phyloP scores from a whole-genome alignment of 2,797 vertebrate species.

The Acipenser ruthenus region DNA sequence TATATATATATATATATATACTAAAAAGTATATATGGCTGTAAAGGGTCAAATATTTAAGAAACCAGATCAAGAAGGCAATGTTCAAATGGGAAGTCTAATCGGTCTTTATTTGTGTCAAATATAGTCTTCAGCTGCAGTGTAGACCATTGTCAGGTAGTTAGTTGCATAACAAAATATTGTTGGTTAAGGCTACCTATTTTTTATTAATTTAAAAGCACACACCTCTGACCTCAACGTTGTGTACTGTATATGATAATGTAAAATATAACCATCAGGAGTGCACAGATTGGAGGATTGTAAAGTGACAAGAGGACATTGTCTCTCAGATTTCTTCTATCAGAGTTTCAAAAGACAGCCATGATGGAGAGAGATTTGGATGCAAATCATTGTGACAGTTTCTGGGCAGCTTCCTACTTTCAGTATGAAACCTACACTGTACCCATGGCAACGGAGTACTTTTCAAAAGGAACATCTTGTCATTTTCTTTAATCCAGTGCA shows the following conservation, averaged over 20 bases:
- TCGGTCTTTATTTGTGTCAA: too few species aligned
- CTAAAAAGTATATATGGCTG: background rate
- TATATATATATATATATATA: constrained; percentile 1
- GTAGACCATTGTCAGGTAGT: too few species aligned
- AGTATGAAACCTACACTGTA: constrained; percentile 79
- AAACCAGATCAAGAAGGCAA: too few species aligned
- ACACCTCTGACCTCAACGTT: too few species aligned
- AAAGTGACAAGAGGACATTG: constrained; percentile 38
- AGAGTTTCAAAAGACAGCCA: constrained; percentile 45
- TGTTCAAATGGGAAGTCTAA: too few species aligned
- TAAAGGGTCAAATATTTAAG: too few species aligned
- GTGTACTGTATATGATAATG: constrained; percentile 10
- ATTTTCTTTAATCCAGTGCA: constrained; percentile 99
- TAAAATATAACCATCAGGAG: constrained; percentile 34
- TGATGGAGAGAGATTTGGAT: constrained; percentile 51
- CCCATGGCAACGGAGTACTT: constrained; percentile 85
- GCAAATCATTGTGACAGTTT: constrained; percentile 76
- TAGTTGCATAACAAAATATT: too few species aligned
- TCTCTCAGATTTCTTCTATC: constrained; percentile 26
- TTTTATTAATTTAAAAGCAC: too few species aligned
- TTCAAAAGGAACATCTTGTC: constrained; percentile 99
- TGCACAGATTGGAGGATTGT: constrained; percentile 40
- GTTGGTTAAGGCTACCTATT: too few species aligned
- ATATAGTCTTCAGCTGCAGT: too few species aligned
- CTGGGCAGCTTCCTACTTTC: constrained; percentile 67